These are phyloP conservation scores for Plectrocnemia conspersa DNA, from an alignment of 1,140 invertebrate genomes.

Conservation along the genomic window DNA sequence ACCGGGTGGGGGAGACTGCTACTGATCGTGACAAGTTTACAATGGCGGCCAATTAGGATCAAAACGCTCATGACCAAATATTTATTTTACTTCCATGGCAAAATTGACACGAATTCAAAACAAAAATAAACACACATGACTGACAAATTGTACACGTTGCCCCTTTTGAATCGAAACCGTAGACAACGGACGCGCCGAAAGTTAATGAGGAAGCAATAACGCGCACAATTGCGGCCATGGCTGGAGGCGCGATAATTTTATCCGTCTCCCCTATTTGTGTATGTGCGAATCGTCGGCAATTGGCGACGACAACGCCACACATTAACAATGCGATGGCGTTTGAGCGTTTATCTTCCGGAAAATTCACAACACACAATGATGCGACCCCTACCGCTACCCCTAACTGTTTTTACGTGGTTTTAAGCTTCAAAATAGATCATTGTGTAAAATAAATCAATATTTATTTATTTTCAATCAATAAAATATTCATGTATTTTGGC, in stretches of 20 bases:
- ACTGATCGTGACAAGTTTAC: conserved; percentile 28
- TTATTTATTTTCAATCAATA: no score
- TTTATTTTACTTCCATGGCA: not conserved
- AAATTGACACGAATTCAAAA: not conserved
- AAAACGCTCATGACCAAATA: not conserved
- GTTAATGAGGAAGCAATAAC: not conserved
- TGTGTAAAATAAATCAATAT: no score
- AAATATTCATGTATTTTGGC: no score
- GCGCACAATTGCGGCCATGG: not conserved
- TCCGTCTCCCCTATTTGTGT: conserved; percentile 2
- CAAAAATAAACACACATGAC: not conserved
- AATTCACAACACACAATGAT: conserved; percentile 20
- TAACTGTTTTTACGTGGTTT: no score
- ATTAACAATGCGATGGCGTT: conserved; percentile 20
- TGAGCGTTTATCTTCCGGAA: conserved; percentile 34
- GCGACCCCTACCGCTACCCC: conserved; percentile 9
- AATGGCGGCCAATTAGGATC: conserved; percentile 32
- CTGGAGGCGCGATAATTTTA: not conserved
- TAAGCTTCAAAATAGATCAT: no score
- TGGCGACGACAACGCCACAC: not conserved
- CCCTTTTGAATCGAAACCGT: not conserved
- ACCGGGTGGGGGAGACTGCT: no score
- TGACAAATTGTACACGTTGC: not conserved
- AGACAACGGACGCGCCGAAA: not conserved
- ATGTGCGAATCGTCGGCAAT: conserved; percentile 2